Evolutionary conservation across 2,797 vertebrate species (phyloP).

Genomic region (Champsocephalus esox): DNA sequence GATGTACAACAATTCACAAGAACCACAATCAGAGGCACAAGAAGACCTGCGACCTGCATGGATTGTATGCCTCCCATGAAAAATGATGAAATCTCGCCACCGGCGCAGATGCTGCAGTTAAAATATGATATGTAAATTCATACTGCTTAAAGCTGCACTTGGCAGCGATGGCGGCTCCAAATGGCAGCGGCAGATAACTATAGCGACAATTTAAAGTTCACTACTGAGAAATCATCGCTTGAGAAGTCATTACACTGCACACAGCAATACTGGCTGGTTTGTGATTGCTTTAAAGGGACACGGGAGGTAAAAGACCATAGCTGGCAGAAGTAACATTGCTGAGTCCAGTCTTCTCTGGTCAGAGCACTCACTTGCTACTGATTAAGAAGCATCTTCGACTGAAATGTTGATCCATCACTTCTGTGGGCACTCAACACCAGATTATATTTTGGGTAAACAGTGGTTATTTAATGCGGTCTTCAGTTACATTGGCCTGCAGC

Average conservation of each 20-base stretch:
- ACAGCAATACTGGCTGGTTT: background rate
- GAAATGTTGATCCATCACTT: conserved; percentile 18
- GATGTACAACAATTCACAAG: conserved; percentile 42
- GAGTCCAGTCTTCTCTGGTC: conserved; percentile 17
- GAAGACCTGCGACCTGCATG: conserved; percentile 13
- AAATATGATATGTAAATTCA: conserved; percentile 31
- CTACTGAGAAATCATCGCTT: conserved; percentile 10
- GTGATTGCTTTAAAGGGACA: conserved; percentile 22
- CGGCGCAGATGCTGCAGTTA: conserved; percentile 43
- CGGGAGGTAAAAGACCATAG: background rate
- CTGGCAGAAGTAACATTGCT: conserved; percentile 11
- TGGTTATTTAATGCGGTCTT: conserved; percentile 31
- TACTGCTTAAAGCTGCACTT: conserved; percentile 21
- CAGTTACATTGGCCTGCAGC: conserved; percentile 3
- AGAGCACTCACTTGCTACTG: conserved; percentile 8
- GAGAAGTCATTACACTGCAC: conserved; percentile 36
- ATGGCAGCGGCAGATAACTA: conserved; percentile 24
- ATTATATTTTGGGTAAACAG: conserved; percentile 17
- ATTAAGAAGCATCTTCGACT: conserved; percentile 18
- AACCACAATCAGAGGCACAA: conserved; percentile 8
- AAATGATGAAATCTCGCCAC: conserved; percentile 34
- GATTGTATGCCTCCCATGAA: conserved; percentile 17
- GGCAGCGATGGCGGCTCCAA: background rate
- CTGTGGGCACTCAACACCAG: background rate
- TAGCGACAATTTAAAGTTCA: conserved; percentile 33